A percentile compares a stretch with the other conserved stretches of the same genome.
Evolutionary conservation across 2,888 invertebrate species (phyloP).

Genomic region (Habrosyne pyritoides): DNA sequence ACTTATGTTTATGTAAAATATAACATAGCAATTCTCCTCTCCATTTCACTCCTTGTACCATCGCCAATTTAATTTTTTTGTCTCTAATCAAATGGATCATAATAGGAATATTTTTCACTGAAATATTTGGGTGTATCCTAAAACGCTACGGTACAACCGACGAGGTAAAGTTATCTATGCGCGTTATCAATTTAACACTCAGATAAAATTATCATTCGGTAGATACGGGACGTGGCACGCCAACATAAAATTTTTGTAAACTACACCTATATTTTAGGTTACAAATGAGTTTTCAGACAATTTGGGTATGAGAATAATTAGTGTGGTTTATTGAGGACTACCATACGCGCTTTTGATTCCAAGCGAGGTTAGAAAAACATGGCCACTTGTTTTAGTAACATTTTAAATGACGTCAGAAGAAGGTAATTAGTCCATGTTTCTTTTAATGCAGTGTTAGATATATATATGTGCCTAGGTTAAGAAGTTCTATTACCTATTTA

Average conservation of each 20-base stretch:
- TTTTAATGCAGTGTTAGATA: no score
- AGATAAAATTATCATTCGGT: constrained; percentile 62
- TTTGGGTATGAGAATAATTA: neutral
- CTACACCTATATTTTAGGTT: constrained; percentile 19
- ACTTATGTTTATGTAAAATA: no score
- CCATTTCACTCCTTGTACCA: no score
- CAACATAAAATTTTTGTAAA: constrained; percentile 20
- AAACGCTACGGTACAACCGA: constrained; percentile 20
- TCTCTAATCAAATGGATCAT: neutral
- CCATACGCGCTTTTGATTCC: no score
- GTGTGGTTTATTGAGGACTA: neutral
- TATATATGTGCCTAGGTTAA: no score
- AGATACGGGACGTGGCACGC: constrained; percentile 48
- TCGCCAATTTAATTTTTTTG: no score
- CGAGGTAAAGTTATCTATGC: constrained; percentile 54
- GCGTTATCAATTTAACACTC: constrained; percentile 56
- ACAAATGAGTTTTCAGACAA: neutral
- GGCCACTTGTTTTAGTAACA: no score
- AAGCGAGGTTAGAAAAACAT: no score
- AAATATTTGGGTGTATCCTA: neutral
- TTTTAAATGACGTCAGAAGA: no score
- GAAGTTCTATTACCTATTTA: no score
- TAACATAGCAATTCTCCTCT: no score
- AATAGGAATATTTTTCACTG: neutral
- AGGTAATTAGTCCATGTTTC: no score